A percentile compares a stretch with the other conserved stretches of the same genome.
These are phyloP conservation scores for Malurus splendens DNA, from an alignment of 2,797 vertebrate species.

Conservation along the genomic window DNA sequence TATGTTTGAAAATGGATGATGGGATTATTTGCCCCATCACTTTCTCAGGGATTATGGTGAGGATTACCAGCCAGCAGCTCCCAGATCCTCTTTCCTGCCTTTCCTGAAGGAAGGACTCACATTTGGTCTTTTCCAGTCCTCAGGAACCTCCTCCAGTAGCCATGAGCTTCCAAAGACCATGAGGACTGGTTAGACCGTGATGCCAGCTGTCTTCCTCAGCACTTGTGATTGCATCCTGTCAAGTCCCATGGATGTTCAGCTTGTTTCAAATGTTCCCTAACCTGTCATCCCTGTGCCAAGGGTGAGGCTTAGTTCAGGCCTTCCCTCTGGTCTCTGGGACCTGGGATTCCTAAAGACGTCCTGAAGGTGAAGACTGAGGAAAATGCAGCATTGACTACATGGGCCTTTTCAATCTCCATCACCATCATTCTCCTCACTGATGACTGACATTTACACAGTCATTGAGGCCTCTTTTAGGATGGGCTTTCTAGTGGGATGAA, in stretches of 20 bases:
- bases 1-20: not conserved
- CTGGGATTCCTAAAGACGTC: not conserved
- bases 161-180: not conserved
- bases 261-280: not conserved
- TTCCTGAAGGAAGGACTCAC: not conserved
- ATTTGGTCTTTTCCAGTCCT: not conserved
- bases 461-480: not conserved
- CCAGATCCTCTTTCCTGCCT: not conserved
- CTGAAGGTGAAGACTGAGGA: not conserved
- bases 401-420: not conserved
- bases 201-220: not conserved
- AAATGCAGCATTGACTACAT: not conserved
- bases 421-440: not conserved
- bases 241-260: not conserved
- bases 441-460: not conserved
- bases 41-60: not conserved
- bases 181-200: not conserved
- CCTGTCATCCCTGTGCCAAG: not conserved
- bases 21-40: not conserved
- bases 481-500: not conserved
- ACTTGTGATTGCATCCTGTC: not conserved
- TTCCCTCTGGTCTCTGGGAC: not conserved
- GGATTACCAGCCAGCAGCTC: not conserved
- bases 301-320: not conserved
- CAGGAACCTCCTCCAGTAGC: not conserved